A percentile compares a stretch with the other conserved stretches of the same genome.
Conservation (phyloP, 1,140 invertebrate genomes). For the Bombus impatiens region DNA sequence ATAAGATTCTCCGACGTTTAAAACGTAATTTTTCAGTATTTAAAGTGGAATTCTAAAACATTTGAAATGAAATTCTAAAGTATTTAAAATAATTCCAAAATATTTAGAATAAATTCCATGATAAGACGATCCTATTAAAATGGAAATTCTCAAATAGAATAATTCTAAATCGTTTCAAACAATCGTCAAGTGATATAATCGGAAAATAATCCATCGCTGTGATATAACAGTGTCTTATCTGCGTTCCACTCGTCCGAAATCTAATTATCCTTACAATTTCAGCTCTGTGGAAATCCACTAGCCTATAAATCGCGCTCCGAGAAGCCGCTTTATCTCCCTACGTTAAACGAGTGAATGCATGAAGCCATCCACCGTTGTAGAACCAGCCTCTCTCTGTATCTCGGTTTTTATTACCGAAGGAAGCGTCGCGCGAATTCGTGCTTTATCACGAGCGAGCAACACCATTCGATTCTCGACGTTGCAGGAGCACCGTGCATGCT, state of each 20-base stretch:
- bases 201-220: neutral
- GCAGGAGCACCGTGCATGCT: neutral
- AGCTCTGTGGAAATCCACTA: neutral
- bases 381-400: neutral
- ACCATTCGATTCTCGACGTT: constrained; percentile 14
- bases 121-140: too few relatives aligned
- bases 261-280: neutral
- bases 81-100: neutral
- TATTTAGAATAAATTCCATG: neutral
- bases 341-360: neutral
- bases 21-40: too few relatives aligned
- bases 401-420: constrained; percentile 10
- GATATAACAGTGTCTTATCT: neutral
- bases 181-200: neutral
- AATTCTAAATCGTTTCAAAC: neutral
- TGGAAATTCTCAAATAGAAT: neutral
- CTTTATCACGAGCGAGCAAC: constrained; percentile 52
- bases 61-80: neutral
- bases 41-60: too few relatives aligned
- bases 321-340: constrained; percentile 7
- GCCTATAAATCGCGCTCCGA: neutral
- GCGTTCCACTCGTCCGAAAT: neutral
- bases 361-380: neutral
- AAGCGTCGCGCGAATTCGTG: constrained; percentile 25
- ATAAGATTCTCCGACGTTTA: too few relatives aligned